Percentiles rank a stretch among this genome's conserved stretches.
Evolutionary conservation across 2,113 vertebrate species (phyloP).

Genomic region (Axis porcinus): DNA sequence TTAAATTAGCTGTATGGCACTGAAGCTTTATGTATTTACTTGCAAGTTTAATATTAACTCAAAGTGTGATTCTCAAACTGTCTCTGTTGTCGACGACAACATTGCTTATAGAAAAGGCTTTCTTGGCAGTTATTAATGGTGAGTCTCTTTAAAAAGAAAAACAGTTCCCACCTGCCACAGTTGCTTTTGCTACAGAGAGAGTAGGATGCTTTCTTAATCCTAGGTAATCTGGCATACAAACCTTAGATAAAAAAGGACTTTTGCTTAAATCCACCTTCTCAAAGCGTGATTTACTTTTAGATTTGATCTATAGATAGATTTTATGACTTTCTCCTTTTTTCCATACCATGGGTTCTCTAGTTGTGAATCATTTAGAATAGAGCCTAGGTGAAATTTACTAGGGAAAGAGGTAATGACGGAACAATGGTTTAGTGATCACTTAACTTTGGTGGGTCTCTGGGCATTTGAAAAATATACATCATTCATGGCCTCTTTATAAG

Average conservation of each 20-base stretch:
- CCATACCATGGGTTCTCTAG: not conserved
- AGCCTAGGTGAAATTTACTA: not conserved
- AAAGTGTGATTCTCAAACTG: constrained; percentile 73
- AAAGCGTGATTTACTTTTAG: constrained; percentile 75
- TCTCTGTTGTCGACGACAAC: constrained; percentile 54
- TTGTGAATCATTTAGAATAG: not conserved
- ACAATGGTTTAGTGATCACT: not conserved
- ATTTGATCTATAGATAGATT: constrained; percentile 68
- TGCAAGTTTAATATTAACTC: constrained; percentile 80
- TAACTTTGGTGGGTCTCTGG: not conserved
- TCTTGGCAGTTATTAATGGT: constrained; percentile 64
- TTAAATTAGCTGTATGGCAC: constrained; percentile 79
- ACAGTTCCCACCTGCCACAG: constrained; percentile 51
- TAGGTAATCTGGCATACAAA: constrained; percentile 75
- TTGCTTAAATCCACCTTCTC: constrained; percentile 74
- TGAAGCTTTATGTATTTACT: constrained; percentile 82
- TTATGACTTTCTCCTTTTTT: constrained; percentile 64
- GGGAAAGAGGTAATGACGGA: not conserved
- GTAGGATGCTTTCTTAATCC: constrained; percentile 74
- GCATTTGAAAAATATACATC: not conserved
- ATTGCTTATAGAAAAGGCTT: constrained; percentile 46
- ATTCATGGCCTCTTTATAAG: not conserved
- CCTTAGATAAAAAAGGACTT: constrained; percentile 76
- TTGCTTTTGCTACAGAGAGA: constrained; percentile 52
- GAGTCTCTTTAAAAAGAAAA: constrained; percentile 62